phyloP scores from a whole-genome alignment of 2,113 vertebrate genomes.

The Chaetura pelagica region DNA sequence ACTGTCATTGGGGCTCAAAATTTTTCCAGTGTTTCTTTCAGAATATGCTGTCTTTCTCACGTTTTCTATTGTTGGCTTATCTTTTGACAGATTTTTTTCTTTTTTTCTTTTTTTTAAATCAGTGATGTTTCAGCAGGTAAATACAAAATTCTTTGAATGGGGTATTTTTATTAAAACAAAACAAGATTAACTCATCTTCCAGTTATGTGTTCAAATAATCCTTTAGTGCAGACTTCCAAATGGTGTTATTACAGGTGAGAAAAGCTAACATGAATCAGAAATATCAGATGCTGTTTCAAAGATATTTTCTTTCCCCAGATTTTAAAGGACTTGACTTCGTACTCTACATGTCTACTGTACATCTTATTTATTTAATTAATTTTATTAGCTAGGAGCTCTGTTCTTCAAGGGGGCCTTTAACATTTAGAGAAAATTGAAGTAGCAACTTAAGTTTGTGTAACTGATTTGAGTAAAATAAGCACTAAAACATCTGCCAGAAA shows the following conservation, averaged over 20 bases:
- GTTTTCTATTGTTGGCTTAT: background rate
- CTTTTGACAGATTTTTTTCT: background rate
- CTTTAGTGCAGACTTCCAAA: conserved; percentile 5
- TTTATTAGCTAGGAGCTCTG: background rate
- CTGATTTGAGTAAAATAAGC: background rate
- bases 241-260: conserved; percentile 14
- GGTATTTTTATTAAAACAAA: conserved; percentile 31
- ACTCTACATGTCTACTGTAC: background rate
- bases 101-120: background rate
- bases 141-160: background rate
- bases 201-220: background rate
- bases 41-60: background rate
- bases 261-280: background rate
- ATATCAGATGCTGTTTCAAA: background rate
- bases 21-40: background rate
- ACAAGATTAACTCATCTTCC: background rate
- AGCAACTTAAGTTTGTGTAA: background rate
- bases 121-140: background rate
- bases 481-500: background rate
- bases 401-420: background rate
- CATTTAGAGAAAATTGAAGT: background rate
- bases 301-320: background rate
- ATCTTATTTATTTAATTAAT: background rate
- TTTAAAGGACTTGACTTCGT: background rate
- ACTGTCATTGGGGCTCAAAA: background rate